These are phyloP conservation scores for Nemoura dubitans DNA, from an alignment of 2,888 invertebrate species.

Conservation along the genomic window DNA sequence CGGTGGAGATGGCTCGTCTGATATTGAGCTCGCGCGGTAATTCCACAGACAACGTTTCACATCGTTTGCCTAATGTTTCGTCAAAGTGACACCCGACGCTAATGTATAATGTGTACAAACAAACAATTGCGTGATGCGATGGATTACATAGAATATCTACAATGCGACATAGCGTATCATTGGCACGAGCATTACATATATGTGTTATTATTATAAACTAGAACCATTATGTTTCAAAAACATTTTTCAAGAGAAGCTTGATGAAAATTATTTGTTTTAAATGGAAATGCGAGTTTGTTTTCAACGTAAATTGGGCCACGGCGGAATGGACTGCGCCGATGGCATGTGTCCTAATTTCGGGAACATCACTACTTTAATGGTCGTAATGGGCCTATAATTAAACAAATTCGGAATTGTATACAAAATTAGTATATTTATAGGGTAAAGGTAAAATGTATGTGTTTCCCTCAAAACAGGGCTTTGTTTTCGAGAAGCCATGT, in stretches of 20 bases:
- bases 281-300: background rate
- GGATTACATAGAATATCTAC: background rate
- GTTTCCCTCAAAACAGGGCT: background rate
- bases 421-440: background rate
- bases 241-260: background rate
- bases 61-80: background rate
- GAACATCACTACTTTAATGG: background rate
- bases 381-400: background rate
- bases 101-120: background rate
- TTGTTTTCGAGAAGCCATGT: background rate
- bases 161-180: background rate
- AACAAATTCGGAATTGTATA: background rate
- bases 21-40: background rate
- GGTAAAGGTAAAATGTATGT: background rate
- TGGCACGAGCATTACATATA: background rate
- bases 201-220: too few relatives aligned
- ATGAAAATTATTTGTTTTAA: conserved; percentile 3
- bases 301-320: background rate
- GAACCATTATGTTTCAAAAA: background rate
- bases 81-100: background rate
- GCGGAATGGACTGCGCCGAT: background rate
- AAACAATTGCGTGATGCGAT: background rate
- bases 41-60: background rate
- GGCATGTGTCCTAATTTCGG: background rate
- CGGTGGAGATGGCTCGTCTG: background rate